Conservation (phyloP, 1,140 invertebrate genomes). For the Aricia agestis region DNA sequence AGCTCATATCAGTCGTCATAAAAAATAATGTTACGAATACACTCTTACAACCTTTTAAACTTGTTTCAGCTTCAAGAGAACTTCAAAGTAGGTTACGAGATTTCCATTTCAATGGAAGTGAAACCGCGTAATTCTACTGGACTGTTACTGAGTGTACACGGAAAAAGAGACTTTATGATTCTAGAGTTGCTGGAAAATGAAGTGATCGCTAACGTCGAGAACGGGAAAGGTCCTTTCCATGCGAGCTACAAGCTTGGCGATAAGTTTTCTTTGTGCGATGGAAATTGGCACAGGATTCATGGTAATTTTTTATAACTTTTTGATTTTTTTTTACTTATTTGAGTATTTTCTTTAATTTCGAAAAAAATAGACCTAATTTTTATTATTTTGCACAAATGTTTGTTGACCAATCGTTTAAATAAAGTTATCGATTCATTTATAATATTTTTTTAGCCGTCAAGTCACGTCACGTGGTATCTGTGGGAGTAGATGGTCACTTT, state of each 20-base stretch:
- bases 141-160: conserved; percentile 88
- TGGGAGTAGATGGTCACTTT: conserved; percentile 87
- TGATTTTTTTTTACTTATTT: background rate
- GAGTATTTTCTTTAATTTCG: too few species aligned
- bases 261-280: conserved; percentile 91
- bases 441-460: conserved; percentile 83
- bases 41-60: background rate
- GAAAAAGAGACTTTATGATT: conserved; percentile 87
- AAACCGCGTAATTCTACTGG: conserved; percentile 90
- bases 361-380: too few species aligned
- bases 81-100: conserved; percentile 86
- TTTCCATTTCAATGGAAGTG: conserved; percentile 91
- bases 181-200: conserved; percentile 92
- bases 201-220: conserved; percentile 89
- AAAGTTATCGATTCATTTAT: background rate
- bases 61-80: conserved; percentile 77
- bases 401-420: too few species aligned
- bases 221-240: conserved; percentile 87
- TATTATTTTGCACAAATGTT: too few species aligned
- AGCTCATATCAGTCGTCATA: background rate
- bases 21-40: background rate
- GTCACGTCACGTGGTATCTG: conserved; percentile 87
- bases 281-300: conserved; percentile 93
- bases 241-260: conserved; percentile 83
- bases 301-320: conserved; percentile 75